Base-by-base conservation (phyloP, 2,888 invertebrate species). In the Drosophila pseudotalamancana region DNA sequence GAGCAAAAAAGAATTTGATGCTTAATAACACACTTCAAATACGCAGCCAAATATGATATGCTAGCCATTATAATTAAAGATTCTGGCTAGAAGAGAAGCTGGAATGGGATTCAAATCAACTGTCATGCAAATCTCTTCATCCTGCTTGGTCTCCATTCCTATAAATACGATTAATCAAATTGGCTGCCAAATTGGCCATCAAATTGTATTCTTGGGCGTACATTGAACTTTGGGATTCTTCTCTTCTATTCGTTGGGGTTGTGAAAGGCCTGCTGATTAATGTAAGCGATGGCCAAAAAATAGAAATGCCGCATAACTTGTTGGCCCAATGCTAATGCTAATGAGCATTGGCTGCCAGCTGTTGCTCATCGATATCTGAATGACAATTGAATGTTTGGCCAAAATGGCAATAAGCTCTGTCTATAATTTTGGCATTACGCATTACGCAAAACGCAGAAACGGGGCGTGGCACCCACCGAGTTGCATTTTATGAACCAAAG, bases 71-170 rank as follows among this genome's bases (percentile, higher is more conserved):
- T 51, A 72, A 51, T 70, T 68, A 35, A 27, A 27, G n/a, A n/a
- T n/a, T n/a, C n/a, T n/a, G n/a, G n/a, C n/a, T n/a, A n/a, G n/a
- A n/a, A n/a, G 45, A 48, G 49, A 51, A 40, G 50, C 31, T 63
- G 40, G 27, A 16, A 61, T 39, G 49, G 34, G 16, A 21, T 46
- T 55, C 31, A 12, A 16, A 35, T 43, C 71, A 45, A 65, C 71
- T 79, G 53, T 65, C 83, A 81, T 86, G 87, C 81, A 81, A 81
- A 88, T 76, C 56, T 59, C 37, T 63, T 54, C 70, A 79, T 87
- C 87, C 78, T 78, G 78, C 66, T 86, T 40, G 61, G 6, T n/a
- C 6, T 42, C 42, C 55, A 4, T 16, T 19, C 27, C 14, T 21
- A 29, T 23, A 23, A 4, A 14, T n/a, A 16, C 67, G 69, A 85